Percentiles rank a stretch among this genome's conserved stretches.
Conservation (phyloP, 2,888 invertebrate genomes). For the Melipona bicolor region DNA sequence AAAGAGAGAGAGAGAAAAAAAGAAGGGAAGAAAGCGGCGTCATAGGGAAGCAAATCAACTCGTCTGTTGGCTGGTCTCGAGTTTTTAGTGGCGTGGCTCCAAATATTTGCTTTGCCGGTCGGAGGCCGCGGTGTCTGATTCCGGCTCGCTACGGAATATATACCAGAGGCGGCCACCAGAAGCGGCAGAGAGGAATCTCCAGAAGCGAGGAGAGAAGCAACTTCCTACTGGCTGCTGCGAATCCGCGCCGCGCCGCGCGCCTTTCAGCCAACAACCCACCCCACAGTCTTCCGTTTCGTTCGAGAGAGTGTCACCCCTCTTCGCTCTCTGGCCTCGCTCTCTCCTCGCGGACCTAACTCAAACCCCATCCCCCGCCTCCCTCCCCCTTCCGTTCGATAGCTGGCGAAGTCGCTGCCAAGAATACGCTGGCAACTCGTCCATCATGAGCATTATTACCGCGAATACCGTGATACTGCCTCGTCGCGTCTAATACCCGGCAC, state of each 20-base stretch:
- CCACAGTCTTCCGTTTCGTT: slow-evolving; percentile 56
- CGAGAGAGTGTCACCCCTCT: slow-evolving; percentile 65
- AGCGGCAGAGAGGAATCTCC: slow-evolving; percentile 19
- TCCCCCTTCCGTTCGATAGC: slow-evolving; percentile 63
- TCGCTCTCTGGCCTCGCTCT: slow-evolving; percentile 30
- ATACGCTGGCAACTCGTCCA: slow-evolving; percentile 79
- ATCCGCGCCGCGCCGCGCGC: slow-evolving; percentile 38
- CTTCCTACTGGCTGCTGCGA: slow-evolving; percentile 50
- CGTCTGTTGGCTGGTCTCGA: slow-evolving; percentile 81
- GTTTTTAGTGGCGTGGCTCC: slow-evolving; percentile 84
- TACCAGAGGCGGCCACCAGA: slow-evolving; percentile 51
- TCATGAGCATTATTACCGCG: slow-evolving; percentile 82
- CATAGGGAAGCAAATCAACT: slow-evolving; percentile 83
- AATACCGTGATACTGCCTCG: slow-evolving; percentile 76
- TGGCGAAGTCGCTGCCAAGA: slow-evolving; percentile 79
- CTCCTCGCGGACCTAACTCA: not conserved
- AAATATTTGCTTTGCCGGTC: slow-evolving; percentile 82
- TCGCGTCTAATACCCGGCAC: slow-evolving; percentile 63
- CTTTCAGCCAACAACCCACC: slow-evolving; percentile 73
- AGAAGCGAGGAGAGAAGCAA: slow-evolving; percentile 43
- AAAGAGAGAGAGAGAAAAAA: slow-evolving; percentile 46
- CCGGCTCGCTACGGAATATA: slow-evolving; percentile 74
- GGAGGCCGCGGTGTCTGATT: slow-evolving; percentile 70
- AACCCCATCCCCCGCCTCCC: slow-evolving; percentile 14
- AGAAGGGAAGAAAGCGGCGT: slow-evolving; percentile 75